Percentiles rank a stretch among this genome's conserved stretches.
Evolutionary conservation across 92 coral and sea anemone genomes (phyloP).

Genomic region (Blastomussa wellsi): DNA sequence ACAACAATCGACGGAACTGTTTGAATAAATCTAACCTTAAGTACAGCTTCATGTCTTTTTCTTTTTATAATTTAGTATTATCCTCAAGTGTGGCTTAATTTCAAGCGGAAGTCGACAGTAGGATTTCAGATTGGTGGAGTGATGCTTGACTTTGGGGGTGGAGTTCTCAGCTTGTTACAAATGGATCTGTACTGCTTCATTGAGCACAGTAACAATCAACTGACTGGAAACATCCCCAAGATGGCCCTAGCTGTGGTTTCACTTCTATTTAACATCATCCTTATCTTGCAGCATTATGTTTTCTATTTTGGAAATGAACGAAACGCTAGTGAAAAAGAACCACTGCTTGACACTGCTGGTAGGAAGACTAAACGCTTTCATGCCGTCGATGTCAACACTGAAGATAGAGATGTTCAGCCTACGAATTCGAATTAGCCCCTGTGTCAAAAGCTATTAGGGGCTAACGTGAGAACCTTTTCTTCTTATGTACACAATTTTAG

Average conservation of each 20-base stretch:
- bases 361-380: slow-evolving; percentile 9
- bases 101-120: slow-evolving; percentile 77
- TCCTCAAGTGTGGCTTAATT: slow-evolving; percentile 88
- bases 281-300: slow-evolving; percentile 75
- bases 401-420: background rate
- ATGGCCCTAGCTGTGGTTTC: slow-evolving; percentile 73
- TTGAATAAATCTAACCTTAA: no score
- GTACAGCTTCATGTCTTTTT: background rate
- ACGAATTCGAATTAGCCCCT: background rate
- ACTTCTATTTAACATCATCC: slow-evolving; percentile 66
- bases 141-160: slow-evolving; percentile 80
- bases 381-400: slow-evolving; percentile 29
- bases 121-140: slow-evolving; percentile 90
- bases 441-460: no score
- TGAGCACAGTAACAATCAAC: slow-evolving; percentile 74
- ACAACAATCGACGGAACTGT: no score
- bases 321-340: slow-evolving; percentile 33
- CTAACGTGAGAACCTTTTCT: no score
- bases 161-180: slow-evolving; percentile 78
- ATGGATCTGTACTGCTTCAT: slow-evolving; percentile 77
- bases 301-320: slow-evolving; percentile 65
- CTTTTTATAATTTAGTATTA: slow-evolving; percentile 44
- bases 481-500: no score
- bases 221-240: slow-evolving; percentile 87
- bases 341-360: slow-evolving; percentile 27